phyloP scores from a whole-genome alignment of 2,113 vertebrate genomes.

The Phrynosoma blainvillii region DNA sequence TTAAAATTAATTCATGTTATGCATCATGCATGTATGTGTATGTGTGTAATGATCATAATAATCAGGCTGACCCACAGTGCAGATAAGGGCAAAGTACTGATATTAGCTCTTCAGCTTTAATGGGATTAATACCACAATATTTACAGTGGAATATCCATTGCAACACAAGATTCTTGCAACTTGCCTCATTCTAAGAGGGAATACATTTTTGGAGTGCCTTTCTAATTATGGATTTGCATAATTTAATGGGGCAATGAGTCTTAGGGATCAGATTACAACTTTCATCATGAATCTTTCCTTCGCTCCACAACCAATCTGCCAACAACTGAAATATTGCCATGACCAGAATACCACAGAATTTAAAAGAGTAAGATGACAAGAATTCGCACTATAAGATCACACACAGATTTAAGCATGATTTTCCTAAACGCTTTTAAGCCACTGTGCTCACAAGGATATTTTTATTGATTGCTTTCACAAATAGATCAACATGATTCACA shows the following conservation, averaged over 20 bases:
- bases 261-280: not conserved
- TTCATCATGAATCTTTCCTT: not conserved
- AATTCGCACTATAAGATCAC: not conserved
- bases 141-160: not conserved
- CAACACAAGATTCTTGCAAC: not conserved
- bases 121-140: not conserved
- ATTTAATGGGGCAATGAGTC: not conserved
- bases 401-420: not conserved
- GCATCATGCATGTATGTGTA: not conserved
- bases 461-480: constrained; percentile 22
- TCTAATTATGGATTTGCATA: not conserved
- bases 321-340: constrained; percentile 11
- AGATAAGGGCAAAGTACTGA: not conserved
- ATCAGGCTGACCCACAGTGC: not conserved
- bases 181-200: not conserved
- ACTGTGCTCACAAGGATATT: not conserved
- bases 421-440: constrained; percentile 9
- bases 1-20: not conserved
- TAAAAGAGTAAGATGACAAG: not conserved
- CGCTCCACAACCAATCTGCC: not conserved
- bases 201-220: not conserved
- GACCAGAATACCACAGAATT: not conserved
- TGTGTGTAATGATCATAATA: too few species aligned
- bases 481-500: not conserved
- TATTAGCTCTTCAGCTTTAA: not conserved